Evolutionary conservation across 2,888 invertebrate genomes (phyloP).

Genomic region (Plusia festucae): DNA sequence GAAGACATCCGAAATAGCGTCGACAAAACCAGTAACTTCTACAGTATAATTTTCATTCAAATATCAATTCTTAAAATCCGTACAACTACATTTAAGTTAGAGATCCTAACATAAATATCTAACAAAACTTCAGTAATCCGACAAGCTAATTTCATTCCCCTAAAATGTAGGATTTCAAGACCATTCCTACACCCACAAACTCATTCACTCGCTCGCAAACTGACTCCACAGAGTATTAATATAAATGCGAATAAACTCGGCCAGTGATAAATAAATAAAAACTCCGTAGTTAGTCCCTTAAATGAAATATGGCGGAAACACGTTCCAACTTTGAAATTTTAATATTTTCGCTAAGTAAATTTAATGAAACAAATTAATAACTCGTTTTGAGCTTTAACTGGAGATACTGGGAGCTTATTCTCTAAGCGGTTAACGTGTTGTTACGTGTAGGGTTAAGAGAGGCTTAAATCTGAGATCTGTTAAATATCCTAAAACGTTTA

Average conservation of each 20-base stretch:
- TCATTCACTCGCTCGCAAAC: not conserved
- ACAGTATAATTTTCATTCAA: no score
- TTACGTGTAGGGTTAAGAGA: no score
- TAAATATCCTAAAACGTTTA: no score
- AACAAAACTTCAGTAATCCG: not conserved
- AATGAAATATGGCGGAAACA: conserved; percentile 40
- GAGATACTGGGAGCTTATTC: no score
- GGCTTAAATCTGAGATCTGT: no score
- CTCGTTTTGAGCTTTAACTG: not conserved
- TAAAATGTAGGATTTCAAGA: not conserved
- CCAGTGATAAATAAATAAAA: conserved; percentile 32
- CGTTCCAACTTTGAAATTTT: conserved; percentile 37
- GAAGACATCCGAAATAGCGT: no score
- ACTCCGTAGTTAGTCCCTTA: conserved; percentile 8
- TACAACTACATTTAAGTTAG: no score
- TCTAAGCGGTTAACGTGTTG: no score
- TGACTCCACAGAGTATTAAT: conserved; percentile 12
- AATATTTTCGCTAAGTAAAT: conserved; percentile 10
- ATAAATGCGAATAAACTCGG: conserved; percentile 25
- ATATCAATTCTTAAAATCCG: not conserved
- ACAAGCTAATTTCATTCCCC: not conserved
- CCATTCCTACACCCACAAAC: not conserved
- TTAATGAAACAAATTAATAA: not conserved
- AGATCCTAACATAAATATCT: not conserved
- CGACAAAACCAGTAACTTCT: no score